Base-by-base conservation (phyloP, 2,888 invertebrate genomes). In the Hololepta plana region DNA sequence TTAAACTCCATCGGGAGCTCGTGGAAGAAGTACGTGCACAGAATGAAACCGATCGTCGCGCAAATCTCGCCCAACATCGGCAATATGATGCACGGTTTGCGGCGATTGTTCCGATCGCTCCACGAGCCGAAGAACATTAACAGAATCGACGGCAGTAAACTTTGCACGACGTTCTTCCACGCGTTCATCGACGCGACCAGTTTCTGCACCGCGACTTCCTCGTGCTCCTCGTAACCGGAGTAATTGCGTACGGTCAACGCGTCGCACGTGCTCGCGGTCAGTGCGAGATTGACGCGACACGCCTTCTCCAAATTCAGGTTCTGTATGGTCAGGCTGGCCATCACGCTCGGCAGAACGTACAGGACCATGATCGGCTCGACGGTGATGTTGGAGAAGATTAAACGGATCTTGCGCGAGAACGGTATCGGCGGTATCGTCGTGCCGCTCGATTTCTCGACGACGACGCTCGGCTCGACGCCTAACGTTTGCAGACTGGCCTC, bases 151-250 rank as follows among this genome's bases (percentile, higher is more conserved):
- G 81, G 80, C 15, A 81, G 53, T 23, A 76, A 62, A 34, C 77
- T 77, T 51, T 81, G 80, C 23, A 82, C 51, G 15, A 79, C 68
- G 10, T 79, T 77, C 47, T 79, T 79, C 77, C 79, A 80, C 12
- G 77, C 76, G 34, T 75, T 69, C 55, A 80, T 75, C 4, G 68
- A 65, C 1, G 80, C 79, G 4, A 74, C 74, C 37, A 74, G 51
- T 30, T 64, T 67, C 45, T 75, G 75, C 2, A 76, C 72, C 3
- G 31, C 29, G 12, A 38, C 33, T 30, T 45, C 45, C 15, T 44
- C 41, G 4, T 22, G 33, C 14, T 32, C 32, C n/a, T 32, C 37
- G 26, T 43, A 44, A n/a, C 36, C 38, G 1, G 38, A 31, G 4
- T 31, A 9, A 23, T 44, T 40, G 19, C 44, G 33, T 2, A 20